Evolutionary conservation across 2,888 invertebrate species (phyloP).

Genomic region (Furcula furcula): DNA sequence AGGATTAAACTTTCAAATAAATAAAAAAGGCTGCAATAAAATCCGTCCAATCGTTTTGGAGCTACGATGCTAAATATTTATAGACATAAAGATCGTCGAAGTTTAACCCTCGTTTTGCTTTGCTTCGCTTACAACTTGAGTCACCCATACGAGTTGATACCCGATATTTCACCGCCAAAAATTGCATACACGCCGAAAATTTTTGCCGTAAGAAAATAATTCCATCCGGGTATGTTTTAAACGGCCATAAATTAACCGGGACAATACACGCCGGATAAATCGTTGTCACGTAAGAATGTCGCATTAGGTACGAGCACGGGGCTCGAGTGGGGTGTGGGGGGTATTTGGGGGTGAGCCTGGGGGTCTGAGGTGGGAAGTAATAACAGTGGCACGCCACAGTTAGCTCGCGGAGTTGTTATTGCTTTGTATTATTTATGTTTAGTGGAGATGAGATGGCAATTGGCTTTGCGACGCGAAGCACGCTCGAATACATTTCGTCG

Average conservation of each 20-base stretch:
- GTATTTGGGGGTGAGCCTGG: constrained; percentile 16
- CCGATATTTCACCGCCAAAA: constrained; percentile 6
- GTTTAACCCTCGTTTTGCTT: too few species aligned
- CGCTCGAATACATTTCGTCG: too few species aligned
- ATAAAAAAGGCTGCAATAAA: too few species aligned
- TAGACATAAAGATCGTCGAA: too few species aligned
- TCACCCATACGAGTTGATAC: neutral
- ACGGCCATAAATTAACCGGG: constrained; percentile 67
- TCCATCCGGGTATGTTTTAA: constrained; percentile 59
- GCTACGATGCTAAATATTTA: too few species aligned
- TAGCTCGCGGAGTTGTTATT: constrained; percentile 68
- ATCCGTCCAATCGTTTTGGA: too few species aligned
- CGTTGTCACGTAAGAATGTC: constrained; percentile 80
- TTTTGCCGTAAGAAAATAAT: constrained; percentile 56
- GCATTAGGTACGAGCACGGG: constrained; percentile 56
- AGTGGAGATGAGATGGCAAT: constrained; percentile 48
- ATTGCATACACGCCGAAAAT: constrained; percentile 20
- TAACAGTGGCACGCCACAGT: constrained; percentile 72
- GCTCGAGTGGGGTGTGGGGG: constrained; percentile 10
- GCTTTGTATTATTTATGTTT: constrained; percentile 73
- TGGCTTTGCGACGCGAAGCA: too few species aligned
- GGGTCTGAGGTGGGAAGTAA: constrained; percentile 48
- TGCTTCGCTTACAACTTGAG: too few species aligned
- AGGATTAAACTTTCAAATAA: too few species aligned
- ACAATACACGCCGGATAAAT: constrained; percentile 79